Evolutionary conservation across 2,888 invertebrate genomes (phyloP), one percentile per base, ranked within the genome.

Genomic region (Ceriagrion tenellum): DNA sequence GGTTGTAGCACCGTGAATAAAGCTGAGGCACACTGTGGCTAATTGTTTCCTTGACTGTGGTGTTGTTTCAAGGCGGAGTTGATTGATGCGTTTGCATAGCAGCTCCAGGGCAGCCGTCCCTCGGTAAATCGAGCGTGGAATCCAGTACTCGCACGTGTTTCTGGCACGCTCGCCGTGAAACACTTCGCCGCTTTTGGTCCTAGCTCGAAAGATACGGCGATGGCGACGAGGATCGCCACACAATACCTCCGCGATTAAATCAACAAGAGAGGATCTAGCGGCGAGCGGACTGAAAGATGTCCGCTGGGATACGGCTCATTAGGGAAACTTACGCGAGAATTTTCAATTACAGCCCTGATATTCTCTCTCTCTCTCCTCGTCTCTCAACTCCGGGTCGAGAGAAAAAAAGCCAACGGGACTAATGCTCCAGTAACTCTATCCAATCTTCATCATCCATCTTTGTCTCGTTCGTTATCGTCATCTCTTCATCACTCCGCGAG

Each of bases 391-490:
- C n/a, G n/a, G 20, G n/a, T 35, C 63, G 63, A 26, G 69, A 23
- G 2, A 26, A 81, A 81, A 81, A 30, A 35, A 81, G n/a, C 30
- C 81, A 12, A 12, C 81, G 4, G 12, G 2, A 35, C 81, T 81
- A 35, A 81, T 81, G 81, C 81, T 81, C 69, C 30, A 18, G 81
- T 81, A 81, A 81, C 30, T 35, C 35, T 26, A 81, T 81, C 81
- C 81, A 81, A 81, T 81, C 81, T 81, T 81, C 81, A 81, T 81
- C 81, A 81, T 81, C 81, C 81, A 35, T 81, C 81, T 81, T 81
- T 81, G 81, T 81, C 81, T 81, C 81, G 1, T 81, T 35, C 81
- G 35, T 81, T 35, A 35, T 35, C 81, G 81, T 81, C 81, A 81
- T 1, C 81, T 13, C 30, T 81, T 81, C 81, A 81, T 81, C 81